phyloP scores from a whole-genome alignment of 2,113 vertebrate genomes.

The Phylloscopus trochilus region DNA sequence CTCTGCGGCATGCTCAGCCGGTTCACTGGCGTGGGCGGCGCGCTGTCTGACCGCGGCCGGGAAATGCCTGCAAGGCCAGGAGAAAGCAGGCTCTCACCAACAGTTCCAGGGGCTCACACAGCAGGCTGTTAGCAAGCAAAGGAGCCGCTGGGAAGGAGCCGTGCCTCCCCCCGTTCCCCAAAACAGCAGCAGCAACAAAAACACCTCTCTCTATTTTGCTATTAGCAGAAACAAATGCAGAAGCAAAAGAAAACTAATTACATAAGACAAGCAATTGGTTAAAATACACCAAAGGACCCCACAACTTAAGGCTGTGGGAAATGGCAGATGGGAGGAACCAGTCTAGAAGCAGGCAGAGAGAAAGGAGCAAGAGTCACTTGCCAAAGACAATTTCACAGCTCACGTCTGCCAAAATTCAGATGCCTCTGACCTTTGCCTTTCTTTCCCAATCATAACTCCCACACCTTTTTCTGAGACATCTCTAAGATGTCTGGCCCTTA shows the following conservation, averaged over 20 bases:
- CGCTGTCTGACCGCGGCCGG: constrained; percentile 88
- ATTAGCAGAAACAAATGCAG: not conserved
- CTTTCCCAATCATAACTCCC: not conserved
- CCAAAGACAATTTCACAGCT: not conserved
- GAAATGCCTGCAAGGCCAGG: constrained; percentile 81
- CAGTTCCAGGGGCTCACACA: not conserved
- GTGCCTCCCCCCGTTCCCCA: not conserved
- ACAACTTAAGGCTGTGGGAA: not conserved
- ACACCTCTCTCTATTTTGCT: not conserved
- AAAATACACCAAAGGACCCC: not conserved
- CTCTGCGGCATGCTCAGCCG: constrained; percentile 91
- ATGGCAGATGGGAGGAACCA: rapidly evolving
- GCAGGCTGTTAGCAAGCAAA: not conserved
- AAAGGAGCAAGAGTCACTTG: not conserved
- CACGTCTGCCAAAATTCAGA: not conserved
- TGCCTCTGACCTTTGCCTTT: not conserved
- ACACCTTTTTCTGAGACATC: not conserved
- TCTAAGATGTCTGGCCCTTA: not conserved
- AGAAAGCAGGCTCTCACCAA: not conserved
- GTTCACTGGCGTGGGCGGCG: constrained; percentile 91
- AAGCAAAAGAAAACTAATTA: not conserved
- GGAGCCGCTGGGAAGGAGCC: not conserved
- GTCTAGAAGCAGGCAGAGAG: not conserved
- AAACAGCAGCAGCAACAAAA: not conserved
- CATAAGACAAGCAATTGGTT: not conserved